Percentiles rank a stretch among this genome's conserved stretches.
phyloP scores from a whole-genome alignment of 2,113 vertebrate species.

The Ptilorrhoa leucosticta region DNA sequence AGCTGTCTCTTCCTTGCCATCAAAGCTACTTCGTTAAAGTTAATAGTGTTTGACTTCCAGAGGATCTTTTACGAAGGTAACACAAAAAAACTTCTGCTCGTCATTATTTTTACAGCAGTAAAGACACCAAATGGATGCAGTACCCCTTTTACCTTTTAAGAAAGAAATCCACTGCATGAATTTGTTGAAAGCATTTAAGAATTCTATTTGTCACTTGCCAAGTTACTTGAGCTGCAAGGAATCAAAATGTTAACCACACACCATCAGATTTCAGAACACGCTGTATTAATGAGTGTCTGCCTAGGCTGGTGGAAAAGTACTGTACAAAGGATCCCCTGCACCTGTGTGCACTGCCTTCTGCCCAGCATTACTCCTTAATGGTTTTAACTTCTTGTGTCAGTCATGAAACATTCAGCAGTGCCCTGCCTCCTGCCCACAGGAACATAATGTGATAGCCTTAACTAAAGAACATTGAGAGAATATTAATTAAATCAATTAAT shows the following conservation, averaged over 20 bases:
- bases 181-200: background rate
- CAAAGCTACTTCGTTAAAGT: constrained; percentile 75
- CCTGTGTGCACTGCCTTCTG: background rate
- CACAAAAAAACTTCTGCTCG: constrained; percentile 10
- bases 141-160: background rate
- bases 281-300: background rate
- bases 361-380: background rate
- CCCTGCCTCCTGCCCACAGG: background rate
- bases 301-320: fast-evolving
- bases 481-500: background rate
- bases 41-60: constrained; percentile 75
- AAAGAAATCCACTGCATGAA: background rate
- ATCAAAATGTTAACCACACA: background rate
- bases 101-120: constrained; percentile 60
- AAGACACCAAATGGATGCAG: constrained; percentile 50
- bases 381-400: fast-evolving
- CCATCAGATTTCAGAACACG: background rate
- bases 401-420: background rate
- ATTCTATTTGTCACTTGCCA: background rate
- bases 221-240: background rate
- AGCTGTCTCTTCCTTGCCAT: constrained; percentile 69
- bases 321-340: background rate
- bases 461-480: background rate
- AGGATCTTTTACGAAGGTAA: constrained; percentile 57
- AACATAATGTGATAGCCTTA: background rate